Evolutionary conservation across 2,797 vertebrate genomes (phyloP).

Genomic region (Lepus townsendii): DNA sequence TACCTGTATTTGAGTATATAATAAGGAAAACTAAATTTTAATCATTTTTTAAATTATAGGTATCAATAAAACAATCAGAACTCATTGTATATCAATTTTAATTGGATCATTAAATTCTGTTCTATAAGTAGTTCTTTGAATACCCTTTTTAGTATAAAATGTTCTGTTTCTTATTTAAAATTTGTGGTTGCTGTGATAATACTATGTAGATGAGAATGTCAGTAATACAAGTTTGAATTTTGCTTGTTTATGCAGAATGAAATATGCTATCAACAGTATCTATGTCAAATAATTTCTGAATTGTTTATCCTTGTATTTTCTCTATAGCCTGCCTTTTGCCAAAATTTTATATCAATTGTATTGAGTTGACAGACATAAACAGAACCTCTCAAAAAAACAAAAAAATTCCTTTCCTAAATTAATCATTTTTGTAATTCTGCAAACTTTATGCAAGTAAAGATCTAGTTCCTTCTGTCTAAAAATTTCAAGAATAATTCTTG

Average conservation of each 20-base stretch:
- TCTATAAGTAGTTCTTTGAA: not conserved
- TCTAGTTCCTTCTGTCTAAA: not conserved
- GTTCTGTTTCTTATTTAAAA: slow-evolving; percentile 42
- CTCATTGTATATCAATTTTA: slow-evolving; percentile 7
- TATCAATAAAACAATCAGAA: slow-evolving; percentile 60
- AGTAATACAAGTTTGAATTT: slow-evolving; percentile 48
- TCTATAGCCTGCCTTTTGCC: not conserved
- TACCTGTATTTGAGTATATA: slow-evolving; percentile 51
- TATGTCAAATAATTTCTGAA: not conserved
- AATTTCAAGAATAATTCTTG: slow-evolving; percentile 52
- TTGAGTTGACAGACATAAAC: slow-evolving; percentile 25
- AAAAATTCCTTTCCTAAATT: slow-evolving; percentile 20
- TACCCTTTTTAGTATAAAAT: slow-evolving; percentile 22
- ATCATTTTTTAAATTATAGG: slow-evolving; percentile 8
- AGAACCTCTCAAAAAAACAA: slow-evolving; percentile 32
- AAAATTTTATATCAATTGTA: slow-evolving; percentile 41
- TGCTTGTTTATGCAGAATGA: not conserved
- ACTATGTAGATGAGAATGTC: not conserved
- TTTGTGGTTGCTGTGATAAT: slow-evolving; percentile 36
- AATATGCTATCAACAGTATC: not conserved
- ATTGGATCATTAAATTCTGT: slow-evolving; percentile 60
- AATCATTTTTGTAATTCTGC: slow-evolving; percentile 50
- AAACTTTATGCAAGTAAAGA: not conserved
- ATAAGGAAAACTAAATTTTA: slow-evolving; percentile 61
- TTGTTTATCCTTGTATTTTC: slow-evolving; percentile 45